Conservation (phyloP, 2,113 vertebrate genomes). For the Alethe castanea region DNA sequence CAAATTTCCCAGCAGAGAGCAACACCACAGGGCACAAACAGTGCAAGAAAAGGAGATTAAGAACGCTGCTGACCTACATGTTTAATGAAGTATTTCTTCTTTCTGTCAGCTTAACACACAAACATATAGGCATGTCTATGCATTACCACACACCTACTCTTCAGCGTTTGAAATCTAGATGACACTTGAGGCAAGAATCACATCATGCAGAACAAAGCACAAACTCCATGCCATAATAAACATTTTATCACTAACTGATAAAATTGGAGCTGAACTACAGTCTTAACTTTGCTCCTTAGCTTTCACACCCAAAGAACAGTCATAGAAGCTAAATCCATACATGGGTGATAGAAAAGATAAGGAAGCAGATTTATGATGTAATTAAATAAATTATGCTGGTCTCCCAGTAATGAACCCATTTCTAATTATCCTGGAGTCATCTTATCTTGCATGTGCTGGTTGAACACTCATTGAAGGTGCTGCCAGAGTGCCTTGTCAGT, state of each 20-base stretch:
- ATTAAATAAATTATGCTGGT: neutral
- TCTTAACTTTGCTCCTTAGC: neutral
- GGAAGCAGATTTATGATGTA: neutral
- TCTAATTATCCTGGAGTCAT: slow-evolving; percentile 6
- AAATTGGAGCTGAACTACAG: neutral
- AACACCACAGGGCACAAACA: neutral
- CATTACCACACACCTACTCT: neutral
- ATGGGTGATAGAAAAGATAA: neutral
- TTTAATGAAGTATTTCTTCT: neutral
- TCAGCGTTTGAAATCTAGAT: neutral
- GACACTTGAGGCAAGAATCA: neutral
- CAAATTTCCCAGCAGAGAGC: neutral
- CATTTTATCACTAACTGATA: neutral
- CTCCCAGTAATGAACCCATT: neutral
- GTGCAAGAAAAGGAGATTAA: neutral
- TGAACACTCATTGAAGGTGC: neutral
- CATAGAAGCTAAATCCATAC: neutral
- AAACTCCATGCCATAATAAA: neutral
- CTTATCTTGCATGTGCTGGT: neutral
- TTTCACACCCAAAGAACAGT: neutral
- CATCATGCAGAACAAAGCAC: neutral
- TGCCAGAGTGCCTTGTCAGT: neutral
- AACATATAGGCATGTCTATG: neutral
- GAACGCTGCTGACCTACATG: neutral
- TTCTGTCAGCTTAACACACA: neutral